Base-by-base conservation (phyloP, 2,888 invertebrate genomes). In the Cantharis flavilabris region DNA sequence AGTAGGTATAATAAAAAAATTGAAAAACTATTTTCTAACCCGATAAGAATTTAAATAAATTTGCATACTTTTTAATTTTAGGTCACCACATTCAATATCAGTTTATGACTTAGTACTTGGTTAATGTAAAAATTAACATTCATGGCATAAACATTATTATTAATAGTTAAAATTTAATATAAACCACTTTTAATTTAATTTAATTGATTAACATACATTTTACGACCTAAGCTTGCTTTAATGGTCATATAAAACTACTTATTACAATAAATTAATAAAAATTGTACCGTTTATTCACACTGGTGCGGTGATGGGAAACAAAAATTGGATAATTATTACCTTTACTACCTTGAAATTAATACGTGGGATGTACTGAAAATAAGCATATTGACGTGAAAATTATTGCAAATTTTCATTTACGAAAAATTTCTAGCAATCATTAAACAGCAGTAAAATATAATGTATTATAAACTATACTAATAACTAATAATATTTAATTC, bases 31-130 rank as follows among this genome's bases (percentile, higher is more conserved):
- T 80, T 80, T 79, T 78, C 73, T 67, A 81, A 79, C 78, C 79
- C 79, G 75, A 79, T 80, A 80, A 81, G 80, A 79, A 80, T 79
- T 79, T 79, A 79, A 80, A 80, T 80, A 80, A 79, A 80, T 80
- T 80, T 78, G 71, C 79, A 79, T 81, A 76, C 75, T 76, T 76
- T 76, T 80, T 79, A 79, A 80, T 80, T 80, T 81, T 80, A 77
- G 80, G 78, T 76, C 81, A 80, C 78, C 73, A 76, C 75, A 78
- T 78, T 72, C 76, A 70, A 80, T 79, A 80, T 81, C 81, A 81
- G 79, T 81, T 81, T 81, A 77, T 79, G 71, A 49, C 73, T 70
- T 73, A 76, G 72, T 77, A 49, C 49, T 49, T 49, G 49, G 49
- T 76, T 75, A 76, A 80, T 78, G 73, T 28, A 14, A 69, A 73